Conservation (phyloP, 1,140 invertebrate species). For the Theocolax elegans region DNA sequence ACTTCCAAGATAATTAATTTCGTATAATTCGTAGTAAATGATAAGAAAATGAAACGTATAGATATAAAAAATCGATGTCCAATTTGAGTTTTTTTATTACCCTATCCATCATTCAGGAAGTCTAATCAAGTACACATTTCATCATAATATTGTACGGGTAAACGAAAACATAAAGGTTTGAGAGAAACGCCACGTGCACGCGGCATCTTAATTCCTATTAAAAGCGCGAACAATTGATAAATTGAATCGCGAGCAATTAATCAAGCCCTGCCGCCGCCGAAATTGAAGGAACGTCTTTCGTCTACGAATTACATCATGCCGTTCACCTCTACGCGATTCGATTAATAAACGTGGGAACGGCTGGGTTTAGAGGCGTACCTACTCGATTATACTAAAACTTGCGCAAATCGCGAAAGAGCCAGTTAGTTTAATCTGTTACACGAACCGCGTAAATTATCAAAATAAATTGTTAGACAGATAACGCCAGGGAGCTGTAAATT, state of each 20-base stretch:
- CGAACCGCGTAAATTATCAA: neutral
- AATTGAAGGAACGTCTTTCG: no score
- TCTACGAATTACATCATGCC: neutral
- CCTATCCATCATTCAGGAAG: no score
- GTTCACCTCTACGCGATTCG: neutral
- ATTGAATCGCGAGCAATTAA: neutral
- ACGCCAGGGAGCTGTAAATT: neutral
- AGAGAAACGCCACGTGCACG: no score
- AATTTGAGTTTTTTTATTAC: no score
- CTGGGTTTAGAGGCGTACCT: neutral
- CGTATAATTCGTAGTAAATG: no score
- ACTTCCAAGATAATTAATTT: no score
- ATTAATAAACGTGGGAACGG: slow-evolving; percentile 9
- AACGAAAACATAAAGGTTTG: no score
- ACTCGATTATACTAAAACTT: neutral
- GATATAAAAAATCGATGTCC: no score
- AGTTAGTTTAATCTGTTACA: neutral
- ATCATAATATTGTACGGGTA: no score
- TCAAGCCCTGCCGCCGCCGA: no score
- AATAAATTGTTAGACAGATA: neutral
- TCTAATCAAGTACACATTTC: no score
- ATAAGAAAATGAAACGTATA: no score
- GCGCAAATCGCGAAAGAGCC: slow-evolving; percentile 1
- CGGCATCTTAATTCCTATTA: neutral
- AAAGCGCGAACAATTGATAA: neutral